phyloP scores from a whole-genome alignment of 2,113 vertebrate species.

The Dolichallabes microphthalmus region DNA sequence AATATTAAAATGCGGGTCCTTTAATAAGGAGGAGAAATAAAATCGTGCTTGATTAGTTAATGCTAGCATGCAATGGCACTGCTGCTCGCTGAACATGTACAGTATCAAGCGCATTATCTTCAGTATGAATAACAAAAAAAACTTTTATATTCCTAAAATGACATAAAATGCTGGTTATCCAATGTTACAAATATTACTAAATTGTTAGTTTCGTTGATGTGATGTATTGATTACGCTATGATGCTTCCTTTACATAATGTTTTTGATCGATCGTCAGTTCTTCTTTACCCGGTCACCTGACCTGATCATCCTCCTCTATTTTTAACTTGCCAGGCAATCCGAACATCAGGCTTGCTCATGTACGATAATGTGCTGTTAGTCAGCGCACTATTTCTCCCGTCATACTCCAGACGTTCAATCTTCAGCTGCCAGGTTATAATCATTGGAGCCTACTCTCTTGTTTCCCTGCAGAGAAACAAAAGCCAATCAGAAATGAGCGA shows the following conservation, averaged over 20 bases:
- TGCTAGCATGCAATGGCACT: background rate
- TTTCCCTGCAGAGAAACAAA: background rate
- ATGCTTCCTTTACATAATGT: background rate
- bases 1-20: background rate
- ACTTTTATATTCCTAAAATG: too few relatives aligned
- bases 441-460: background rate
- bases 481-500: slow-evolving; percentile 3
- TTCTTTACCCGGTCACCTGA: slow-evolving; percentile 11
- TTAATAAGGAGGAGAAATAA: background rate
- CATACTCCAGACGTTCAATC: slow-evolving; percentile 58
- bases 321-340: slow-evolving; percentile 15
- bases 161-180: background rate
- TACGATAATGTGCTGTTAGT: slow-evolving; percentile 27
- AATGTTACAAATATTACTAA: background rate
- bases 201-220: background rate
- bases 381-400: slow-evolving; percentile 54
- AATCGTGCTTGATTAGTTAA: background rate
- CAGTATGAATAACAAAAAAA: background rate
- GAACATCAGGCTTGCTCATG: slow-evolving; percentile 22
- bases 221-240: background rate
- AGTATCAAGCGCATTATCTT: background rate
- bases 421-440: slow-evolving; percentile 55
- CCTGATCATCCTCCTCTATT: slow-evolving; percentile 18
- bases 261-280: background rate
- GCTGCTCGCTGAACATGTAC: background rate